Percentiles rank a stretch among this genome's conserved stretches.
phyloP scores from a whole-genome alignment of 2,797 vertebrate species.

The Liparis tanakae region DNA sequence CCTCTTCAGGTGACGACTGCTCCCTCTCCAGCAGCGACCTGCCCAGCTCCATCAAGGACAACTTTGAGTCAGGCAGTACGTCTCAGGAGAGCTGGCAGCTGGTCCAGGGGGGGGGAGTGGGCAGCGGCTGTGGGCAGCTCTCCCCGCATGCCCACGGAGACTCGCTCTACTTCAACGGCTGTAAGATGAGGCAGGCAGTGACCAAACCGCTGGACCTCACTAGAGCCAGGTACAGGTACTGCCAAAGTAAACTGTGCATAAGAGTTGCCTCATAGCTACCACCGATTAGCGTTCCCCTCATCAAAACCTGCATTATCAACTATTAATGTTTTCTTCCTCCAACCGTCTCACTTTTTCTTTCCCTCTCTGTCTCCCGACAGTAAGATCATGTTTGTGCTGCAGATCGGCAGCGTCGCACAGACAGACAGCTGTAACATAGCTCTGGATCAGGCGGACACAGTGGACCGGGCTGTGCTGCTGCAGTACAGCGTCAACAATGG shows the following conservation, averaged over 20 bases:
- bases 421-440: conserved; percentile 97
- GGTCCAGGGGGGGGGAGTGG: conserved; percentile 94
- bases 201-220: conserved; percentile 97
- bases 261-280: not conserved
- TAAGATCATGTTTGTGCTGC: conserved; percentile 99
- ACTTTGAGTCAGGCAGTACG: conserved; percentile 94
- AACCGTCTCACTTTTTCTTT: conserved; percentile 9
- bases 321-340: conserved; percentile 4
- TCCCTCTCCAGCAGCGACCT: conserved; percentile 92
- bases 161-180: conserved; percentile 97
- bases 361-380: conserved; percentile 77
- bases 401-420: conserved; percentile 95
- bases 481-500: conserved; percentile 98
- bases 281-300: not conserved
- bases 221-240: conserved; percentile 92
- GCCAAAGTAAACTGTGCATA: conserved; percentile 44
- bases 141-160: conserved; percentile 97
- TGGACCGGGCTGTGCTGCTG: conserved; percentile 95
- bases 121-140: conserved; percentile 96
- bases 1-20: conserved; percentile 92
- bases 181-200: conserved; percentile 95
- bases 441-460: conserved; percentile 89
- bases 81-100: conserved; percentile 96
- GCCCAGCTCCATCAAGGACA: conserved; percentile 97
- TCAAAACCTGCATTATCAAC: not conserved